phyloP scores from a whole-genome alignment of 2,888 invertebrate genomes.

The Zygothrica quintamaculata region DNA sequence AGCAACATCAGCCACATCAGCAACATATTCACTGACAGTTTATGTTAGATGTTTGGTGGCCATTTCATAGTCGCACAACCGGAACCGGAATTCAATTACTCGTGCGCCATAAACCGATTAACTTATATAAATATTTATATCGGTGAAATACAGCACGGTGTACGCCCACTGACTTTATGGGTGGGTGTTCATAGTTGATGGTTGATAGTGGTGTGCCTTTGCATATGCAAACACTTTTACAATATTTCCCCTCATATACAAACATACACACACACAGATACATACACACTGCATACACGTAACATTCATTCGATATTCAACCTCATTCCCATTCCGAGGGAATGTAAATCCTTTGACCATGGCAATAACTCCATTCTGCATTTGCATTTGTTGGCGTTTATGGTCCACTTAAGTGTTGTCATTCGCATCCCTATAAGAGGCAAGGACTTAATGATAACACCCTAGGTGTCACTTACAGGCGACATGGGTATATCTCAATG shows the following conservation, averaged over 20 bases:
- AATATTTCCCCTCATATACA: background rate
- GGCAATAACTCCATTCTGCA: constrained; percentile 66
- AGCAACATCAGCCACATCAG: background rate
- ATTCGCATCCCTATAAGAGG: constrained; percentile 46
- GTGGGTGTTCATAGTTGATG: constrained; percentile 24
- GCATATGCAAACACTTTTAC: constrained; percentile 74
- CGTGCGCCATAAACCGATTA: constrained; percentile 78
- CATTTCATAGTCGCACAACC: constrained; percentile 23
- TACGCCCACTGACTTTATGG: constrained; percentile 50
- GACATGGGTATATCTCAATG: constrained; percentile 11
- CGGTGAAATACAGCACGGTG: constrained; percentile 63
- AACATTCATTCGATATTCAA: no score
- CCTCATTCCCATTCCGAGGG: background rate
- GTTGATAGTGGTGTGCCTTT: constrained; percentile 49
- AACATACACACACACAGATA: background rate
- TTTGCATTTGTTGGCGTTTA: constrained; percentile 78
- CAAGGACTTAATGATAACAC: constrained; percentile 69
- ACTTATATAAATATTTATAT: constrained; percentile 79
- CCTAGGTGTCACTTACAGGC: constrained; percentile 70
- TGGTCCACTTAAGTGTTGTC: constrained; percentile 76
- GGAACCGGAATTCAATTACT: constrained; percentile 73
- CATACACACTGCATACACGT: no score
- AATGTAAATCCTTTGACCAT: constrained; percentile 12
- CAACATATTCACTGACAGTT: background rate
- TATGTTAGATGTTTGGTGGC: constrained; percentile 20